phyloP scores from a whole-genome alignment of 2,113 vertebrate genomes.

The Sardina pilchardus region DNA sequence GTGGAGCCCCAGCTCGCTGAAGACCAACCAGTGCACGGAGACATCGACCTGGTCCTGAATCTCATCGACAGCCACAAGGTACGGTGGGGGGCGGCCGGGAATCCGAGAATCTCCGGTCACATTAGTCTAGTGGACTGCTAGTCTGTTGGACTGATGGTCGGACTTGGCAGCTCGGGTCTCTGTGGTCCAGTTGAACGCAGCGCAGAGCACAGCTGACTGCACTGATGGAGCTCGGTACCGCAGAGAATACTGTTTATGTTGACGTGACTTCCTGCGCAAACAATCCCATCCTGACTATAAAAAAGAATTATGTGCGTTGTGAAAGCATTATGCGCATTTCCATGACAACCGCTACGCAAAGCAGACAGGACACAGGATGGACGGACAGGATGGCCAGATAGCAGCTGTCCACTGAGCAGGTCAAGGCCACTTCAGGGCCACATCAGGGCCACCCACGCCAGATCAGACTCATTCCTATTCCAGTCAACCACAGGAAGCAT shows the following conservation, averaged over 20 bases:
- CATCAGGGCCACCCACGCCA: background rate
- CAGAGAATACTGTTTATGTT: background rate
- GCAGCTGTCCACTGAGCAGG: background rate
- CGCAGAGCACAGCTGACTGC: background rate
- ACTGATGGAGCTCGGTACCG: background rate
- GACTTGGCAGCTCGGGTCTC: background rate
- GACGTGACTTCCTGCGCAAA: background rate
- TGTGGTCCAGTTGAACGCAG: background rate
- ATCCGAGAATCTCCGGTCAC: background rate
- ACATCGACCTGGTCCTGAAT: slow-evolving; percentile 95
- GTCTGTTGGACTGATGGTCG: background rate
- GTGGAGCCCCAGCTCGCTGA: slow-evolving; percentile 95
- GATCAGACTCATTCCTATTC: background rate
- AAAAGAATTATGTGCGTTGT: too few relatives aligned
- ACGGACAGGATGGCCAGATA: background rate
- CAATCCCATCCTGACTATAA: background rate
- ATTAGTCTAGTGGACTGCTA: too few relatives aligned
- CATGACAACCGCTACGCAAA: background rate
- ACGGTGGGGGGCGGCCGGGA: slow-evolving; percentile 33
- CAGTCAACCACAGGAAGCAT: background rate
- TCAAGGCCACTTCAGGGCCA: background rate
- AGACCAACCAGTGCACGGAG: slow-evolving; percentile 96
- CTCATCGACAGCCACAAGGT: slow-evolving; percentile 98
- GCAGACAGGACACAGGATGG: background rate
- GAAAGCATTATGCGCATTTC: background rate